Percentiles rank a stretch among this genome's conserved stretches.
phyloP scores from a whole-genome alignment of 2,888 invertebrate genomes.

The Nomada fabriciana region DNA sequence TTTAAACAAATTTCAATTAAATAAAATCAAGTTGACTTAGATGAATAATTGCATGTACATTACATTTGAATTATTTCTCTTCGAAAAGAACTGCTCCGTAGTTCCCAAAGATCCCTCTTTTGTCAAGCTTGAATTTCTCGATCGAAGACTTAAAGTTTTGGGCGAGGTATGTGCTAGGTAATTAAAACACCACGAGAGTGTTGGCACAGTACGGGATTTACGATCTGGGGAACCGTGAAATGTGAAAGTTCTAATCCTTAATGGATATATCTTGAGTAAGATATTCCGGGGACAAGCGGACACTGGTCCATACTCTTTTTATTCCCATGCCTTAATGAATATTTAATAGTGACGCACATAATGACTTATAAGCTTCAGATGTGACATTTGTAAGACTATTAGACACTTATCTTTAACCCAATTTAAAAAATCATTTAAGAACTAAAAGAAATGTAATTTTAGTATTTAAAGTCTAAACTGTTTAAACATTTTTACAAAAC shows the following conservation, averaged over 20 bases:
- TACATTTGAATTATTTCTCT: too few species aligned
- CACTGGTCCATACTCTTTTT: neutral
- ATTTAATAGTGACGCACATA: neutral
- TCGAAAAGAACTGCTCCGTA: neutral
- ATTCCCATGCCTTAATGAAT: neutral
- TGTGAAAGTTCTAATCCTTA: constrained; percentile 25
- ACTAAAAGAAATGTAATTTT: too few species aligned
- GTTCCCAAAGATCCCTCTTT: neutral
- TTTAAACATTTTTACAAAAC: too few species aligned
- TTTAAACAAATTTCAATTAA: too few species aligned
- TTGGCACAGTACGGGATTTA: constrained; percentile 16
- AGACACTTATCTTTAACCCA: neutral
- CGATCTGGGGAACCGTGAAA: constrained; percentile 8
- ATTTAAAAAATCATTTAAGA: neutral
- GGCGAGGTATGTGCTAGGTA: neutral
- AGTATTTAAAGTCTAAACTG: too few species aligned
- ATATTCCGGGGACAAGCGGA: neutral
- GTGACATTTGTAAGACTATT: neutral
- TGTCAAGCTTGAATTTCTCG: constrained; percentile 7
- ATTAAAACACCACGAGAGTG: constrained; percentile 15
- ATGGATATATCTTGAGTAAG: constrained; percentile 33
- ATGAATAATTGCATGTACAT: too few species aligned
- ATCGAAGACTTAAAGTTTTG: neutral
- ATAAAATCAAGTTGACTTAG: too few species aligned
- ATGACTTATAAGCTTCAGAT: too few species aligned